Base-by-base conservation (phyloP, 2,113 vertebrate genomes). In the Mus pahari region DNA sequence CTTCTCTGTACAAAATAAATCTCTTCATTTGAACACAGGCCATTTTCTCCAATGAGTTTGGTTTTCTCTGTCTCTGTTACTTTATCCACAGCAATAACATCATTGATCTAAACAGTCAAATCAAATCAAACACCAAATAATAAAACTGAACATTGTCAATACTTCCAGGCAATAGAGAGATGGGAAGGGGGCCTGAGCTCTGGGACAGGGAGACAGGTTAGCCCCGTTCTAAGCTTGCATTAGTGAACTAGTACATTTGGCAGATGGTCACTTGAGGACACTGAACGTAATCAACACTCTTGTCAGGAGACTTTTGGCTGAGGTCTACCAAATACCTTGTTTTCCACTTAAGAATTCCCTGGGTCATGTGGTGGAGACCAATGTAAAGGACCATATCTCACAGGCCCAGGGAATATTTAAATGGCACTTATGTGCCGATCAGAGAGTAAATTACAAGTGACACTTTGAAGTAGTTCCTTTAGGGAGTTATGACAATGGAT, bases 1-100 rank as follows among this genome's bases (percentile, higher is more conserved):
- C 90, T 98, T 94, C 97, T 96, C 94, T 97, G 77, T 98, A 97
- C 95, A 97, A 91, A 98, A 98, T 92, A 97, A 98, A 97, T 94
- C 78, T 90, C 86, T 97, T 97, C 93, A 86, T 97, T 77, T 97
- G 97, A 53, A 68, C 50, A 91, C 68, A 94, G 9, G 16, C 36
- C 89, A 86, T 95, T 98, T 53, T 97, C 95, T 97, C 94, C 97
- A 96, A 92, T 96, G 96, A 94, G 75, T 68, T 91, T 58, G 39
- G 50, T 64, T 48, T 95, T 90, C 75, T 16, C 60, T 39, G 13
- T 28, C 70, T 60, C 55, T 62, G 24, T 89, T 89, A 42, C 53
- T 74, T 98, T 97, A 90, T 83, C 60, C 92, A 14, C 92, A 92
- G 60, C 92, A 88, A 90, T 45, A 62, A 64, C 58, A 84, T 45